Percentiles rank a stretch among this genome's conserved stretches.
Evolutionary conservation across 2,113 vertebrate genomes (phyloP).

Genomic region (Isurus oxyrinchus): DNA sequence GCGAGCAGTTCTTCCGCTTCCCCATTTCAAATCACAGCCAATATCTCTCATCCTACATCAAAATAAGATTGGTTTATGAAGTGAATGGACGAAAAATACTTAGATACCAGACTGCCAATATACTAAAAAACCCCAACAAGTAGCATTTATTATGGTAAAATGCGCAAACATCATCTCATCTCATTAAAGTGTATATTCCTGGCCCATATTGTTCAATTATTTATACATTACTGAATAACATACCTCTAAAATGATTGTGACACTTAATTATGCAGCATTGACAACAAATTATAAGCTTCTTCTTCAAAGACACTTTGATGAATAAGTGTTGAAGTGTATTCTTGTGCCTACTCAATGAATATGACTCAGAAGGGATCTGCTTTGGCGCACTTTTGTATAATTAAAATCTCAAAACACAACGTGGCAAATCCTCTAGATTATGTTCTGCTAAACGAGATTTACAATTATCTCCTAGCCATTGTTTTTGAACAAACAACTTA

Average conservation of each 20-base stretch:
- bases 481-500: neutral
- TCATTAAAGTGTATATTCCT: neutral
- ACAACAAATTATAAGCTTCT: conserved; percentile 21
- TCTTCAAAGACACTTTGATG: conserved; percentile 26
- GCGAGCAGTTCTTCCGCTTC: too few species aligned
- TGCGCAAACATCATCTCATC: neutral
- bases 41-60: neutral
- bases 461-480: conserved; percentile 10
- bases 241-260: neutral
- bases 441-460: conserved; percentile 22
- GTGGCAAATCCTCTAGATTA: neutral
- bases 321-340: neutral
- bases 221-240: conserved; percentile 8
- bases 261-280: conserved; percentile 26
- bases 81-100: neutral
- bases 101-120: neutral
- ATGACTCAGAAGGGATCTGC: conserved; percentile 4
- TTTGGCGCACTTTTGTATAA: neutral
- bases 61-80: neutral
- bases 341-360: neutral
- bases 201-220: neutral
- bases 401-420: conserved; percentile 17
- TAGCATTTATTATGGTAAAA: neutral
- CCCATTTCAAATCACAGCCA: too few species aligned
- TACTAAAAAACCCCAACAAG: neutral